Conservation (phyloP, 2,888 invertebrate genomes). For the Folsomia candida region DNA sequence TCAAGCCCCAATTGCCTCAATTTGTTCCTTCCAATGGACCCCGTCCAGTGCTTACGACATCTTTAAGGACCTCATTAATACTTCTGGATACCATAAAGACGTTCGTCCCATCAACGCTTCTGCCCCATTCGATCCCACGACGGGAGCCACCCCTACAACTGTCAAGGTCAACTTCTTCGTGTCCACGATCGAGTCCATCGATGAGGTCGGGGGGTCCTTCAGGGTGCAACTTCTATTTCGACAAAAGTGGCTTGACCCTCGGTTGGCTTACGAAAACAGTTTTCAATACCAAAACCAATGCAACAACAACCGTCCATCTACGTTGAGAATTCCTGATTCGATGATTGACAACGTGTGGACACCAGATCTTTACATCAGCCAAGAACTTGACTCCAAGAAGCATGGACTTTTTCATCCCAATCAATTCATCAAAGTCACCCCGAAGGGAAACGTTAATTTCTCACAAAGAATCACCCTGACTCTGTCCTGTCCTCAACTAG, state of each 20-base stretch:
- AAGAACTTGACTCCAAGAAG: neutral
- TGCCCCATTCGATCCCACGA: neutral
- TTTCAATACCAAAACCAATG: neutral
- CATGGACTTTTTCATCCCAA: conserved; percentile 10
- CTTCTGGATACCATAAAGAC: neutral
- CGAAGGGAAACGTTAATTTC: conserved; percentile 22
- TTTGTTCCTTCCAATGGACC: neutral
- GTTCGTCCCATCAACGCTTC: neutral
- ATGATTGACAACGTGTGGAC: conserved; percentile 17
- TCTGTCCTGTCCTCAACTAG: conserved; percentile 17
- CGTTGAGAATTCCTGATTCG: conserved; percentile 13
- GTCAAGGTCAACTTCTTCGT: neutral
- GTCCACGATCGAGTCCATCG: neutral
- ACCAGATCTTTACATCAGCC: conserved; percentile 14
- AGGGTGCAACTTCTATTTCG: conserved; percentile 14
- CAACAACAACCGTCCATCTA: conserved; percentile 1
- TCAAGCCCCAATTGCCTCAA: neutral
- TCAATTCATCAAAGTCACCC: conserved; percentile 5
- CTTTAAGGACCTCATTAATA: neutral
- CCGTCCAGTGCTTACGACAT: neutral
- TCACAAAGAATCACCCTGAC: conserved; percentile 14
- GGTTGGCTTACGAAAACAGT: conserved; percentile 9
- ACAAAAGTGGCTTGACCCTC: conserved; percentile 19
- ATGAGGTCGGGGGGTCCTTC: neutral
- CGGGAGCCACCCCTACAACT: neutral